Conservation (phyloP, 2,797 vertebrate genomes). For the Malurus leucopterus region DNA sequence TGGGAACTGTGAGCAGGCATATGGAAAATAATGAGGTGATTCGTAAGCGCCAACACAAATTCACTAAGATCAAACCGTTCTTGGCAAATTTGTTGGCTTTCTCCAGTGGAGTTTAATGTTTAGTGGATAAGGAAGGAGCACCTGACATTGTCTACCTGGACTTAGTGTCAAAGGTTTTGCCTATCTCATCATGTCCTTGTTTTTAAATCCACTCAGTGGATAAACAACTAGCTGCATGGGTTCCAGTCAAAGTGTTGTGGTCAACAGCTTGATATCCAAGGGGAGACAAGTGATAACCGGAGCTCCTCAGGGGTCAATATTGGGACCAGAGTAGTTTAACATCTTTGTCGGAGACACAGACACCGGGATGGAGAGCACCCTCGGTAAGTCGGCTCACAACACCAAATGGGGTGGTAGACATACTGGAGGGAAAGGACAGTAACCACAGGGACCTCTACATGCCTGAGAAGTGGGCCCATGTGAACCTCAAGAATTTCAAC, state of each 20-base stretch:
- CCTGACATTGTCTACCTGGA: neutral
- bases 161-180: too few species aligned
- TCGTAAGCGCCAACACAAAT: neutral
- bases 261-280: neutral
- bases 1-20: neutral
- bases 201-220: neutral
- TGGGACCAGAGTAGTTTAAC: neutral
- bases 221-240: neutral
- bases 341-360: neutral
- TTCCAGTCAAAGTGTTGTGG: neutral
- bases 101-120: neutral
- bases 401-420: fast-evolving
- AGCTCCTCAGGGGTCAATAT: neutral
- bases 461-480: fast-evolving
- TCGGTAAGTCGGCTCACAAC: neutral
- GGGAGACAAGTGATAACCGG: neutral
- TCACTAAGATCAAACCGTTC: neutral
- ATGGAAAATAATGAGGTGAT: neutral
- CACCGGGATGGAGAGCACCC: neutral
- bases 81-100: neutral
- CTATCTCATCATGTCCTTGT: fast-evolving
- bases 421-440: neutral
- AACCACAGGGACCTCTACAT: neutral
- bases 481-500: neutral
- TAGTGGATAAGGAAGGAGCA: neutral